Conservation (phyloP, 2,113 vertebrate species). For the Scatophagus argus region DNA sequence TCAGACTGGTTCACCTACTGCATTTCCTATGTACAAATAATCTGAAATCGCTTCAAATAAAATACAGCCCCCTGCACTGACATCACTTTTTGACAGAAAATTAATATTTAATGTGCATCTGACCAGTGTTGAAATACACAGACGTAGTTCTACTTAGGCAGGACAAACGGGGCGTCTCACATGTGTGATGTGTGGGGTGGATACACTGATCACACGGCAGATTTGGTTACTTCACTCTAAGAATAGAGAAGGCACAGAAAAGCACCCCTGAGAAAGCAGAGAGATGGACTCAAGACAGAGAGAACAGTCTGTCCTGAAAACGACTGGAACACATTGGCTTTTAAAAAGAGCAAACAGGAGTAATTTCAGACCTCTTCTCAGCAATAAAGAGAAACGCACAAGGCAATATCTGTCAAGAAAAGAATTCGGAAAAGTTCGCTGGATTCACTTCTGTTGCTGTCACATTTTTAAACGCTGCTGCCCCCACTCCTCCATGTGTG, state of each 20-base stretch:
- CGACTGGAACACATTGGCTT: not conserved
- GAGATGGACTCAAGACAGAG: conserved; percentile 21
- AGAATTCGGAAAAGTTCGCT: no score
- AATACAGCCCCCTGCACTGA: not conserved
- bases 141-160: conserved; percentile 23
- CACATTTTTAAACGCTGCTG: not conserved
- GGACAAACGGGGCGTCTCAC: conserved; percentile 18
- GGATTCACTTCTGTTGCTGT: no score
- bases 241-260: conserved; percentile 70
- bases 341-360: not conserved
- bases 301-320: conserved; percentile 61
- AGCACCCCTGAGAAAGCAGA: conserved; percentile 33
- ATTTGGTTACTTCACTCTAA: conserved; percentile 79
- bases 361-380: not conserved
- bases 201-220: conserved; percentile 57
- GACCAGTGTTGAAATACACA: conserved; percentile 10
- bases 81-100: not conserved
- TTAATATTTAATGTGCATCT: not conserved
- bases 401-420: not conserved
- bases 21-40: not conserved
- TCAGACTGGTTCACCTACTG: conserved; percentile 1
- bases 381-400: not conserved
- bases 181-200: conserved; percentile 45
- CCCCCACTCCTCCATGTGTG: no score
- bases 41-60: conserved; percentile 7